A percentile compares a stretch with the other conserved stretches of the same genome.
Evolutionary conservation across 2,888 invertebrate species (phyloP).

Genomic region (Ischnura elegans): DNA sequence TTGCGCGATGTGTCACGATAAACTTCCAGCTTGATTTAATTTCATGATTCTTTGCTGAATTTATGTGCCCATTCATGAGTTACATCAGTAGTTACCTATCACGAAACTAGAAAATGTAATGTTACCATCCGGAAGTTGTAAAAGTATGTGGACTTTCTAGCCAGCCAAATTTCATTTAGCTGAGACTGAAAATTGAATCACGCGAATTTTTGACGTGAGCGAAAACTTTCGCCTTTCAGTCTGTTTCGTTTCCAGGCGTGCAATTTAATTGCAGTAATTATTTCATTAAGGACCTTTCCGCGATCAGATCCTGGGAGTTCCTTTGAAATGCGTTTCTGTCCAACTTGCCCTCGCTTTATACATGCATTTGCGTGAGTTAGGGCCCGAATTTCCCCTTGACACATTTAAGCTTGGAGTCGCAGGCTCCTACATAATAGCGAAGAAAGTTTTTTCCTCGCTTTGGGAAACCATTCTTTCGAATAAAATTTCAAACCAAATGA

Average conservation of each 20-base stretch:
- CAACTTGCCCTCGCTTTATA: neutral
- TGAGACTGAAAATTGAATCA: slow-evolving; percentile 9
- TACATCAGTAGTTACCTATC: too few relatives aligned
- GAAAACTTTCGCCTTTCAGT: neutral
- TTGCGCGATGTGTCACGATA: too few relatives aligned
- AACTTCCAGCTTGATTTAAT: too few relatives aligned
- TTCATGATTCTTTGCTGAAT: too few relatives aligned
- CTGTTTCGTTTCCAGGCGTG: neutral
- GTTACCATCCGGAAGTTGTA: neutral
- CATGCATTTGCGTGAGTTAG: slow-evolving; percentile 19
- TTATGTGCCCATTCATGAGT: too few relatives aligned
- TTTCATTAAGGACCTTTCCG: neutral
- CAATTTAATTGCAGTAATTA: neutral
- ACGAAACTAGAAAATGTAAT: too few relatives aligned
- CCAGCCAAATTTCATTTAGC: neutral
- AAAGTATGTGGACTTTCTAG: neutral
- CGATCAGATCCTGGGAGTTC: neutral
- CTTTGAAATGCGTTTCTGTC: neutral
- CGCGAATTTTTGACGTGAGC: neutral
- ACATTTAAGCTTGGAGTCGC: neutral
- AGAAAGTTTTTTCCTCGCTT: neutral
- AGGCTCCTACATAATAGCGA: neutral
- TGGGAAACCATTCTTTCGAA: too few relatives aligned
- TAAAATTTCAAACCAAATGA: too few relatives aligned
- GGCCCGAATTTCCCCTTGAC: neutral